Evolutionary conservation across 1,140 invertebrate genomes (phyloP).

Genomic region (Argopecten irradians): DNA sequence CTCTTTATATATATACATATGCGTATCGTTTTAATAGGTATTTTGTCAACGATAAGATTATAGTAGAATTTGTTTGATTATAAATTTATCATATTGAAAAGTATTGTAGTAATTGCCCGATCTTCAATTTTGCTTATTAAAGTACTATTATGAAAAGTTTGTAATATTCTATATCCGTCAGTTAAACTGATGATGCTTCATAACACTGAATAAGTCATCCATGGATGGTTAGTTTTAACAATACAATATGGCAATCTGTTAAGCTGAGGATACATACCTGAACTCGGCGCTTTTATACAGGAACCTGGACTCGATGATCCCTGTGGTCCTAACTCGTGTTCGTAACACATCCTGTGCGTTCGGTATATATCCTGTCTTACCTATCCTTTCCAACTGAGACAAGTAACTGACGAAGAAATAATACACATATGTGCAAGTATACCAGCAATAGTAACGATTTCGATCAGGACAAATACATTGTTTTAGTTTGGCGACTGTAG

Average conservation of each 20-base stretch:
- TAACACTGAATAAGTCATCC: neutral
- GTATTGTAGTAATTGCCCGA: too few relatives aligned
- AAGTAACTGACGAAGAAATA: slow-evolving; percentile 73
- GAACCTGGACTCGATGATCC: slow-evolving; percentile 95
- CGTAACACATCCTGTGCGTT: slow-evolving; percentile 94
- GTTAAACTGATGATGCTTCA: too few relatives aligned
- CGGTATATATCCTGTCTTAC: slow-evolving; percentile 88
- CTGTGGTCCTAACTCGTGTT: slow-evolving; percentile 94
- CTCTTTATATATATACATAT: too few relatives aligned
- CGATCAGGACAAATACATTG: neutral
- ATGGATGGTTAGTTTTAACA: neutral
- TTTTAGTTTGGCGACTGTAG: neutral
- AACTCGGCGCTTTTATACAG: slow-evolving; percentile 94
- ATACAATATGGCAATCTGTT: neutral
- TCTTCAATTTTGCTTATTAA: too few relatives aligned
- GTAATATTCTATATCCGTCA: too few relatives aligned
- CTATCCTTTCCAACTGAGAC: slow-evolving; percentile 89
- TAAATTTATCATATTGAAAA: too few relatives aligned
- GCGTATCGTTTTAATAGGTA: too few relatives aligned
- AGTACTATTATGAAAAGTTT: too few relatives aligned
- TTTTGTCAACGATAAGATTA: too few relatives aligned
- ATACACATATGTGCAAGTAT: neutral
- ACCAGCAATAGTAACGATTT: neutral
- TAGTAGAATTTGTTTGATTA: too few relatives aligned
- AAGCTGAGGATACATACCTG: slow-evolving; percentile 67